Base-by-base conservation (phyloP, 2,797 vertebrate species). In the Sorex maritimensis region DNA sequence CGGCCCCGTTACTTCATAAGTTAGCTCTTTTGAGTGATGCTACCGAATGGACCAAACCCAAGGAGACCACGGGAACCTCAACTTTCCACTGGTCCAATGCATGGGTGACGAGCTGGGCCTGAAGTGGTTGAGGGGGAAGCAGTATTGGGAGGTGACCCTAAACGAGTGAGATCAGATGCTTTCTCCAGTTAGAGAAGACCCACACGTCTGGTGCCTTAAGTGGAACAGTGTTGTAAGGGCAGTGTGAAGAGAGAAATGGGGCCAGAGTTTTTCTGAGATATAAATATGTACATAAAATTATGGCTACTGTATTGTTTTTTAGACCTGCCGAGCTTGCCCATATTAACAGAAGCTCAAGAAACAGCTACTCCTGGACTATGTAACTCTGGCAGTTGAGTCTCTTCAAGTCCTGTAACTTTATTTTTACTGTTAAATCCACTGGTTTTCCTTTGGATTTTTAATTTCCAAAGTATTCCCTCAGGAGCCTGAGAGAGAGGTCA, bases 101-200 rank as follows among this genome's bases (percentile, higher is more conserved):
- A 78, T 0, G 24, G 21, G 19, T 41, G 19, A 41, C 23, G n/a
- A 71, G 4, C 11, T 15, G 26, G 34, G 55, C 24, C 34, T 79
- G 12, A 14, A 23, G 0, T 69, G 17, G 30, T 21, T 23, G 71
- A 21, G 34, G 30, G 3, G 6, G 0, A 0, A 3, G 6, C 10
- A 1, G 65, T 0, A 2, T 44, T 3, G 41, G 41, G 41, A 15
- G 49, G 49, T 52, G 49, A 52, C 10, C 49, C 49, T 52, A 52
- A 81, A 17, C 30, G 71, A 41, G 26, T 30, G 6, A 46, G 88
- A 65, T n/a, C 14, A 67, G 71, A 75, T 63, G 6, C 61, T 63
- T 23, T 24, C 61, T 24, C 61, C 61, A 63, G 7, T 52, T 10
- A 4, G 1, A 6, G 63, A 61, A 81, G 75, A 46, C 9, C 44